phyloP scores from a whole-genome alignment of 2,888 invertebrate genomes.

The Eurytoma adleriae region DNA sequence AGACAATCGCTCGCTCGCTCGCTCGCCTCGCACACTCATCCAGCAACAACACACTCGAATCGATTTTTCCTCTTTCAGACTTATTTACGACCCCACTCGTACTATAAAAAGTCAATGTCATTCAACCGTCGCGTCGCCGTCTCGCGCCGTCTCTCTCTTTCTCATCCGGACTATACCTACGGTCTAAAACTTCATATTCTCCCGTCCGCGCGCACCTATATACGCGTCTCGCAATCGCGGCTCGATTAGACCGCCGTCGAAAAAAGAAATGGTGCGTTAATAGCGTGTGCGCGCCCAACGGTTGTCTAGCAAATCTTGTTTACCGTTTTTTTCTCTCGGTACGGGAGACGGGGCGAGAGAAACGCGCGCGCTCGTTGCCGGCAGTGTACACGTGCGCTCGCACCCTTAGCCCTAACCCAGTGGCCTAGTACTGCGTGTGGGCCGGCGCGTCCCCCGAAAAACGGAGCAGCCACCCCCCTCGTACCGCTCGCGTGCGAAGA shows the following conservation, averaged over 20 bases:
- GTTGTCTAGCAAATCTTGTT: conserved; percentile 71
- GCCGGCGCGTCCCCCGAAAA: conserved; percentile 27
- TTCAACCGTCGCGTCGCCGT: conserved; percentile 49
- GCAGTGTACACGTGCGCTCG: neutral
- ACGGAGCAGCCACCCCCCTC: conserved; percentile 52
- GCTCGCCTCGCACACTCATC: neutral
- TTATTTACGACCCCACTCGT: conserved; percentile 39
- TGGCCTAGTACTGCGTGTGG: conserved; percentile 44
- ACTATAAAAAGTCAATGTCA: conserved; percentile 54
- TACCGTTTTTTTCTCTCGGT: conserved; percentile 61
- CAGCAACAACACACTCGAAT: conserved; percentile 22
- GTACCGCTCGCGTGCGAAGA: conserved; percentile 53
- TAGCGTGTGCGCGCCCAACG: conserved; percentile 61
- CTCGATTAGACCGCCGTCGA: neutral
- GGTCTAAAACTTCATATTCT: conserved; percentile 20
- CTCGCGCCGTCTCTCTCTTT: neutral
- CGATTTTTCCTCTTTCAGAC: conserved; percentile 45
- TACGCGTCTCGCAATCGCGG: neutral
- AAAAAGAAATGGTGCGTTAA: neutral
- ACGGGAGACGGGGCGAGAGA: neutral
- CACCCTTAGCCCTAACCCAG: conserved; percentile 49
- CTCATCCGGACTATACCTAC: neutral
- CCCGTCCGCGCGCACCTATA: neutral
- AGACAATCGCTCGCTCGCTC: neutral
- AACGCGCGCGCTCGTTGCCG: neutral